phyloP scores from a whole-genome alignment of 1,140 invertebrate species.

The Antheraea mylitta region DNA sequence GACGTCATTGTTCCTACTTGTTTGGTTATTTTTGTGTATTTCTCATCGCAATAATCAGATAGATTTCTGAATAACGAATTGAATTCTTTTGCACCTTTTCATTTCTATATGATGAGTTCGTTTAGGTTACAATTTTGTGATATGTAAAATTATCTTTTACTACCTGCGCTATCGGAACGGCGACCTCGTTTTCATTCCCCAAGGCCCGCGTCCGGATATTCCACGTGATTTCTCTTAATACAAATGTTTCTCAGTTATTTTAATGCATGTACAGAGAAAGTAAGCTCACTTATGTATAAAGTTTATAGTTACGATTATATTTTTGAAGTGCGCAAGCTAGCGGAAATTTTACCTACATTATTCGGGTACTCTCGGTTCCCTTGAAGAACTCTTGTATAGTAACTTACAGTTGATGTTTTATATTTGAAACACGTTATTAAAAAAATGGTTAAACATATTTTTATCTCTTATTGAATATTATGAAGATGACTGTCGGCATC shows the following conservation, averaged over 20 bases:
- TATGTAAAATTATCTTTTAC: constrained; percentile 17
- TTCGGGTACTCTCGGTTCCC: too few species aligned
- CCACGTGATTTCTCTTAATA: constrained; percentile 48
- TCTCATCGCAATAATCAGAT: not conserved
- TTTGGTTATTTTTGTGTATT: not conserved
- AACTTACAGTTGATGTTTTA: not conserved
- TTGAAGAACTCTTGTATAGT: too few species aligned
- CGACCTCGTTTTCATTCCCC: constrained; percentile 46
- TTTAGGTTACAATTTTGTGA: not conserved
- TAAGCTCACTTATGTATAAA: not conserved
- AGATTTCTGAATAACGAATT: not conserved
- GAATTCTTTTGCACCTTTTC: not conserved
- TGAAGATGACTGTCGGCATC: not conserved
- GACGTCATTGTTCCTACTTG: constrained; percentile 20
- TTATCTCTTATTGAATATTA: not conserved
- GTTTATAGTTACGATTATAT: not conserved
- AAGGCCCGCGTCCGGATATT: constrained; percentile 45
- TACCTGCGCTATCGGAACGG: constrained; percentile 40
- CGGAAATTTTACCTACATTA: too few species aligned
- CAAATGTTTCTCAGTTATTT: not conserved
- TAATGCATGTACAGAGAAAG: not conserved
- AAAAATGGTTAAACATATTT: too few species aligned
- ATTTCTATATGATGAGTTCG: not conserved
- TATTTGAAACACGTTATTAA: not conserved
- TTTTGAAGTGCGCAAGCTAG: not conserved